Evolutionary conservation across 2,888 invertebrate genomes (phyloP).

Genomic region (Galerucella pusilla): DNA sequence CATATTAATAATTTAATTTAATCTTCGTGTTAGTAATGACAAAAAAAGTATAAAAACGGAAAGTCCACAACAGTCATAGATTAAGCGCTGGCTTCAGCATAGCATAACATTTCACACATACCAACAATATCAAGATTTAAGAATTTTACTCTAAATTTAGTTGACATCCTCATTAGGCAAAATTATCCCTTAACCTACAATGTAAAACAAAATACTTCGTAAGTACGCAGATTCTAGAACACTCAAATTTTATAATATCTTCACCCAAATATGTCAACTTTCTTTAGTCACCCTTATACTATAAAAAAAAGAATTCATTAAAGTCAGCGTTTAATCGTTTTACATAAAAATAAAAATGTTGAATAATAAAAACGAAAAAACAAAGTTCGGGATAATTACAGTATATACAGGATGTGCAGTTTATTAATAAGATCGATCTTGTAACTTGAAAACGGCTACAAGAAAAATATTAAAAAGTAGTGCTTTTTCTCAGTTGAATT

Average conservation of each 20-base stretch:
- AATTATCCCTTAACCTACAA: not conserved
- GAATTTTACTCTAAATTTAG: slow-evolving; percentile 3
- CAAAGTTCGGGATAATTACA: slow-evolving; percentile 1
- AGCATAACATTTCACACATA: slow-evolving; percentile 14
- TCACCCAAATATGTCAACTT: not conserved
- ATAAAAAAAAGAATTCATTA: not conserved
- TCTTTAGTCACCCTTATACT: not conserved
- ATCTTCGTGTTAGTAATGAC: slow-evolving; percentile 44
- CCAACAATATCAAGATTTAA: not conserved
- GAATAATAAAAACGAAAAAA: not conserved
- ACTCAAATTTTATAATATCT: not conserved
- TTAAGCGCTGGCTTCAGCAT: slow-evolving; percentile 34
- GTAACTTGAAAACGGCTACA: not conserved
- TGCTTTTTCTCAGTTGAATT: not conserved
- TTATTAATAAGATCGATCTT: slow-evolving; percentile 1
- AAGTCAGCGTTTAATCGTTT: slow-evolving; percentile 13
- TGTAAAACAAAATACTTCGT: not conserved
- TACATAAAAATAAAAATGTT: slow-evolving; percentile 15
- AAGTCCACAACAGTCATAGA: slow-evolving; percentile 29
- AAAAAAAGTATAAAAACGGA: slow-evolving; percentile 43
- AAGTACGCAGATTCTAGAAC: not conserved
- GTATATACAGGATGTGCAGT: slow-evolving; percentile 15
- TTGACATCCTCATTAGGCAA: not conserved
- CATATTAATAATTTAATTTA: slow-evolving; percentile 38
- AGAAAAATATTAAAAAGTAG: not conserved